Evolutionary conservation across 2,797 vertebrate species (phyloP), one percentile per base, ranked within the genome.

Genomic region (Epinephelus malabaricus): DNA sequence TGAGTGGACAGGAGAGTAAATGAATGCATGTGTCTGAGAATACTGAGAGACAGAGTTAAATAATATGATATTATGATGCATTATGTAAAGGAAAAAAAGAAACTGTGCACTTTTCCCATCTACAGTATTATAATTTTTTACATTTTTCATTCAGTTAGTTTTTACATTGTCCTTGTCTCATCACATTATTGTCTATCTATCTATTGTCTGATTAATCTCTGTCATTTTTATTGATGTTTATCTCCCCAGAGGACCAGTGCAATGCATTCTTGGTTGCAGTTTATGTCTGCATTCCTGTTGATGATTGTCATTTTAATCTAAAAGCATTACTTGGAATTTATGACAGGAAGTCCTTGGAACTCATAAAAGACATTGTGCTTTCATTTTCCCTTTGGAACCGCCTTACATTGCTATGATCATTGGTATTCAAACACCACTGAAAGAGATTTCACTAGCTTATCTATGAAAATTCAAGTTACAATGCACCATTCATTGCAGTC

Each of bases 51-150:
- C 84, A 92, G 92, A 92, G 88, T 82, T 78, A 82, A 89, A 84
- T 92, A 86, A 85, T 81, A 76, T 81, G 81, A 79, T 88, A 92
- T 93, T 84, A 93, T 94, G 90, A 92, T 87, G 88, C 93, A 87
- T 90, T 79, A 86, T 89, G 88, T 87, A 89, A 89, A 88, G 49
- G 64, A 77, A 66, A 82, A 87, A 88, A 88, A 90, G 63, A 86
- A 96, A 95, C 95, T 94, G 84, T 95, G 96, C 97, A 97, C 97
- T 96, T 97, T 96, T 96, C 94, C 94, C 94, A 95, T 89, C 87
- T 87, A 88, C 89, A 93, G 95, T 96, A 95, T 96, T 96, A 89
- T 84, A 47, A 81, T 88, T 94, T 78, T 73, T 73, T 84, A 78
- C 67, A 62, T 89, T 91, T 67, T 92, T 78, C 40, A 75, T 64